Conservation (phyloP, 2,797 vertebrate genomes). For the Enteromius anoplus region DNA sequence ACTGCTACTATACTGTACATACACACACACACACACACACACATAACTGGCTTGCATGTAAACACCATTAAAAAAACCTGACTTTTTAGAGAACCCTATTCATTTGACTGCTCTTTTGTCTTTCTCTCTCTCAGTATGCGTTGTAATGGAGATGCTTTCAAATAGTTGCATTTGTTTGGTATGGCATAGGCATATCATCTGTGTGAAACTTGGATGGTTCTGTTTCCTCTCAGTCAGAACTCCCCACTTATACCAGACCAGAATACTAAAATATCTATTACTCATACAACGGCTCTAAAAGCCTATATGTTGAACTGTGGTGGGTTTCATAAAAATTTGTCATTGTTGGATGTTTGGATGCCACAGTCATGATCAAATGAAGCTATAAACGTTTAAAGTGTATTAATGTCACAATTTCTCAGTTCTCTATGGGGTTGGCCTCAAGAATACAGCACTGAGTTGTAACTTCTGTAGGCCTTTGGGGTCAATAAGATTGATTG, state of each 20-base stretch:
- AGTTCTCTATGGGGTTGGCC: neutral
- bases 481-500: neutral
- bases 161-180: neutral
- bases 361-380: neutral
- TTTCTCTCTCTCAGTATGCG: neutral
- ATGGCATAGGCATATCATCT: constrained; percentile 1
- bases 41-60: neutral
- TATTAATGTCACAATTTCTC: neutral
- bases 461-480: neutral
- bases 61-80: neutral
- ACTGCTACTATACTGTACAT: constrained; percentile 20
- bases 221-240: neutral
- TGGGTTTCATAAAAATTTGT: neutral
- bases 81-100: constrained; percentile 17
- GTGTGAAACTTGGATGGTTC: constrained; percentile 24
- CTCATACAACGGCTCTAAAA: constrained; percentile 9
- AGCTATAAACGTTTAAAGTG: neutral
- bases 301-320: neutral
- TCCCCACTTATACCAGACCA: constrained; percentile 8
- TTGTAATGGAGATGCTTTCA: neutral
- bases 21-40: neutral
- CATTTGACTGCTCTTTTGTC: neutral
- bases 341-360: neutral
- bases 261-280: constrained; percentile 8
- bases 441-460: neutral